Percentiles rank a stretch among this genome's conserved stretches.
Evolutionary conservation across 2,113 vertebrate species (phyloP).

Genomic region (Scophthalmus maximus): DNA sequence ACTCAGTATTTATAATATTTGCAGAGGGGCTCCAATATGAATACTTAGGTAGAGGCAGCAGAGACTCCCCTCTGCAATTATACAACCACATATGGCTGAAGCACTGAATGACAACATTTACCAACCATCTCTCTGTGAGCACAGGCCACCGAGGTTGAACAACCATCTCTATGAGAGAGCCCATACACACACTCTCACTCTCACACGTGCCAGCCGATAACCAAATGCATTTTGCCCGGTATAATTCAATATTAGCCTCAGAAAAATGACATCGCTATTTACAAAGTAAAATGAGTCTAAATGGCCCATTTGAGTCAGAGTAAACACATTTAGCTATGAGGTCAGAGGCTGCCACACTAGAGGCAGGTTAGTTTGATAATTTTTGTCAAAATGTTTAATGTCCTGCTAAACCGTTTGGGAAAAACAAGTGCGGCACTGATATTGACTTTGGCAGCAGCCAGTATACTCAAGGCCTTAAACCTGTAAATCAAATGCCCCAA

Average conservation of each 20-base stretch:
- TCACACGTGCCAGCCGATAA: slow-evolving; percentile 43
- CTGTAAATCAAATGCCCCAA: slow-evolving; percentile 87
- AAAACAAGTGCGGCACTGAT: slow-evolving; percentile 86
- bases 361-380: slow-evolving; percentile 95
- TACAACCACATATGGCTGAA: slow-evolving; percentile 67
- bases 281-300: slow-evolving; percentile 81
- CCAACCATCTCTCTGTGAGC: slow-evolving; percentile 60
- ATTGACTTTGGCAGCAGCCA: slow-evolving; percentile 92
- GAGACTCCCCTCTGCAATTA: slow-evolving; percentile 62
- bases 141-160: slow-evolving; percentile 49
- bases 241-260: slow-evolving; percentile 82
- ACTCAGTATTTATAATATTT: slow-evolving; percentile 73
- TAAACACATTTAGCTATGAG: slow-evolving; percentile 97
- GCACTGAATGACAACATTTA: slow-evolving; percentile 79
- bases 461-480: slow-evolving; percentile 81
- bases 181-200: slow-evolving; percentile 9
- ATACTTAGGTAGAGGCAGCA: slow-evolving; percentile 64
- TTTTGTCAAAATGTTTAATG: slow-evolving; percentile 96
- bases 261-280: slow-evolving; percentile 82
- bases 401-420: slow-evolving; percentile 90
- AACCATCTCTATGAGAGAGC: slow-evolving; percentile 49
- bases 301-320: slow-evolving; percentile 87
- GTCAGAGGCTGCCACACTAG: slow-evolving; percentile 92
- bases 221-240: slow-evolving; percentile 79
- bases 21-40: slow-evolving; percentile 74